Conservation (phyloP, 1,140 invertebrate species). For the Scaptomyza graminum region DNA sequence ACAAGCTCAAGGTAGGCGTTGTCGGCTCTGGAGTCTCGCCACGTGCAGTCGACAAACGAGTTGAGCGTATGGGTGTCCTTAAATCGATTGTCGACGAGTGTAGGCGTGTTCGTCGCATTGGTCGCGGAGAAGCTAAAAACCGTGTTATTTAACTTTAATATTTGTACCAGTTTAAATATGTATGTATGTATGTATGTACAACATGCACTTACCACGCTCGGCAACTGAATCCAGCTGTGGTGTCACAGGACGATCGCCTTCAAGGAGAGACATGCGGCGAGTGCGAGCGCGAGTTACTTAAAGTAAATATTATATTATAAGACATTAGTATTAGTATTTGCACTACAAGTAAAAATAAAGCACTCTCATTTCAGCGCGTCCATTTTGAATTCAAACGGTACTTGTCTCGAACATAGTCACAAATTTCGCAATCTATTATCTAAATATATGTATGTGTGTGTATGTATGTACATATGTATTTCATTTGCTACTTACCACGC, state of each 20-base stretch:
- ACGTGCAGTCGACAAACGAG: conserved; percentile 53
- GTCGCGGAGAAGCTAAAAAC: conserved; percentile 54
- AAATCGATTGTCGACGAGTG: conserved; percentile 57
- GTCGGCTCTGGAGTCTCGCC: conserved; percentile 59
- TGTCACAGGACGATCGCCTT: conserved; percentile 64
- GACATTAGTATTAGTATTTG: not conserved
- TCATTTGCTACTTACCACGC: conserved; percentile 33
- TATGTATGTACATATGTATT: not conserved
- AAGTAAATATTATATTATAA: not conserved
- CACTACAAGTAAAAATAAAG: not conserved
- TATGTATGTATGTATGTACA: not conserved
- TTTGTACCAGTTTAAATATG: not conserved
- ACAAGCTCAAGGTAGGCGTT: conserved; percentile 23
- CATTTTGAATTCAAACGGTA: conserved; percentile 44
- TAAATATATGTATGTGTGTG: not conserved
- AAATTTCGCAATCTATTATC: not conserved
- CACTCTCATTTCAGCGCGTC: conserved; percentile 14
- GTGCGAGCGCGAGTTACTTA: conserved; percentile 70
- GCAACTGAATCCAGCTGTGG: conserved; percentile 50
- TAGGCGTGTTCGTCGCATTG: conserved; percentile 53
- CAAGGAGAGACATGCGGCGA: conserved; percentile 55
- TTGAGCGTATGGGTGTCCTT: conserved; percentile 57
- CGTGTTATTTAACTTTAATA: not conserved
- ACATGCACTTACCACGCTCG: conserved; percentile 52
- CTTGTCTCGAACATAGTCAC: not conserved